These are phyloP conservation scores for Anguilla japonica DNA, from an alignment of 2,113 vertebrate species.

Conservation along the genomic window DNA sequence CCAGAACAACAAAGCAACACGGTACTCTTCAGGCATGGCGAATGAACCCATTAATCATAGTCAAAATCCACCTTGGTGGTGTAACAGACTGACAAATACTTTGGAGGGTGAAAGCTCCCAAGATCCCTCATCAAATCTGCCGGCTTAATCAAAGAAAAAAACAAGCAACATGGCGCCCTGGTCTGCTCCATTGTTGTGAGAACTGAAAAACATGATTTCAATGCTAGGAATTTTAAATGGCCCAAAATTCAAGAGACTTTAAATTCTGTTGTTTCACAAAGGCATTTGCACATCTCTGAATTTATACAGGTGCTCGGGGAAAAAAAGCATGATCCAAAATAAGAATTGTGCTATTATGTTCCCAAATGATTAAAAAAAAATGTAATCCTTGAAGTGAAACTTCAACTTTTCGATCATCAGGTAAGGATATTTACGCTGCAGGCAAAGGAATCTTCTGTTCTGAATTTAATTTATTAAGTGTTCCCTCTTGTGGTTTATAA, in stretches of 20 bases:
- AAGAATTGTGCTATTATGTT: not conserved
- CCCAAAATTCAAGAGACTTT: too few relatives aligned
- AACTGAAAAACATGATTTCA: not conserved
- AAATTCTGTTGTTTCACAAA: too few relatives aligned
- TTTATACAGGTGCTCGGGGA: too few relatives aligned
- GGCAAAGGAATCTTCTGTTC: too few relatives aligned
- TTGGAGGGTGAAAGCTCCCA: slow-evolving; percentile 15
- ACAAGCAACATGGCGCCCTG: not conserved
- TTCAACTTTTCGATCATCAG: too few relatives aligned
- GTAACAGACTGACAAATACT: slow-evolving; percentile 20
- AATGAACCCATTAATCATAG: slow-evolving; percentile 18
- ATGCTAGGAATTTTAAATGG: not conserved
- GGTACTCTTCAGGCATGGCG: not conserved
- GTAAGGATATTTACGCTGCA: too few relatives aligned
- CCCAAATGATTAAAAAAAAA: not conserved
- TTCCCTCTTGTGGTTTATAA: too few relatives aligned
- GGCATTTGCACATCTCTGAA: too few relatives aligned
- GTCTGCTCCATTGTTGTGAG: not conserved
- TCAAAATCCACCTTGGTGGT: not conserved
- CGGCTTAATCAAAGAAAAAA: slow-evolving; percentile 4
- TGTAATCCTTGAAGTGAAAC: too few relatives aligned
- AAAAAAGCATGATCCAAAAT: too few relatives aligned
- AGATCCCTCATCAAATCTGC: slow-evolving; percentile 21
- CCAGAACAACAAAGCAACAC: not conserved
- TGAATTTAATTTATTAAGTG: too few relatives aligned